A percentile compares a stretch with the other conserved stretches of the same genome.
phyloP scores from a whole-genome alignment of 2,113 vertebrate genomes.

The Petrocephalus microphthalmus region DNA sequence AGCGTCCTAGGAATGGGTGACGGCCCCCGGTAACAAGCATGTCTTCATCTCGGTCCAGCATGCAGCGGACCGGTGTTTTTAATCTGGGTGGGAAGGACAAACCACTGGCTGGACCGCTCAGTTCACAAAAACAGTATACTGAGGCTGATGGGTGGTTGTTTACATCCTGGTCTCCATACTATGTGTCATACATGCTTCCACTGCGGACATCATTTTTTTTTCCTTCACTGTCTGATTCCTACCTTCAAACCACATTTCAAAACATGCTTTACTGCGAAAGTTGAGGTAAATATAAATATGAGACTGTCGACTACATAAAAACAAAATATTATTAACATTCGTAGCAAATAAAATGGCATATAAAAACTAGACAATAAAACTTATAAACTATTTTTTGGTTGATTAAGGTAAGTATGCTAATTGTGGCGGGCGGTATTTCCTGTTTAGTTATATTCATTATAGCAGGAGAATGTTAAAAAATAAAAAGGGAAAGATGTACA shows the following conservation, averaged over 20 bases:
- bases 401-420: neutral
- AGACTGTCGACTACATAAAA: neutral
- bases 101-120: neutral
- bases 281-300: neutral
- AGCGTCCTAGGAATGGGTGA: conserved; percentile 81
- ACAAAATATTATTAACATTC: neutral
- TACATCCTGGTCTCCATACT: neutral
- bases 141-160: neutral
- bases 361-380: neutral
- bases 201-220: neutral
- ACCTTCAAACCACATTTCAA: neutral
- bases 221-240: neutral
- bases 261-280: neutral
- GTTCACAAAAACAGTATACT: neutral
- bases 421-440: neutral
- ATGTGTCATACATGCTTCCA: neutral
- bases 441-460: neutral
- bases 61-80: conserved; percentile 78
- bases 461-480: neutral
- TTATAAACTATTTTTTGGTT: neutral
- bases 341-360: neutral
- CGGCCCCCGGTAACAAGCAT: conserved; percentile 89
- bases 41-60: conserved; percentile 91
- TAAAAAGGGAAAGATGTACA: neutral
- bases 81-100: conserved; percentile 52